A percentile compares a stretch with the other conserved stretches of the same genome.
Conservation (phyloP, 1,140 invertebrate genomes). For the Dreissena rostriformis region DNA sequence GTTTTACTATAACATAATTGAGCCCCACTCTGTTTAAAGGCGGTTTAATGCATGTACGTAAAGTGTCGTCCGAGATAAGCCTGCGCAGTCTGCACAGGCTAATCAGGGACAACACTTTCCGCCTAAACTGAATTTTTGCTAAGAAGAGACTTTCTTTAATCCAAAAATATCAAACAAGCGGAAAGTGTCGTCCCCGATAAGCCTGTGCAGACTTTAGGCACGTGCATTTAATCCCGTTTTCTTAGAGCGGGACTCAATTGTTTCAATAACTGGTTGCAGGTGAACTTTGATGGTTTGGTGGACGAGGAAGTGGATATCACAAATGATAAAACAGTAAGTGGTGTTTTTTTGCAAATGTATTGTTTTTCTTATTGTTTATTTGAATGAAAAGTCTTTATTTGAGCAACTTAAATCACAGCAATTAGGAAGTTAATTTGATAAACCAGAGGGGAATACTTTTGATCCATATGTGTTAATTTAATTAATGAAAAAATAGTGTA, state of each 20-base stretch:
- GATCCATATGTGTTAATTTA: too few species aligned
- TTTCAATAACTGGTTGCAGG: slow-evolving; percentile 58
- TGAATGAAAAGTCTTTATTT: neutral
- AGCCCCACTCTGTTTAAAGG: too few species aligned
- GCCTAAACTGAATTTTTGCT: neutral
- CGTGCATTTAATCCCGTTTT: neutral
- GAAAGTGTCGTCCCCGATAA: neutral
- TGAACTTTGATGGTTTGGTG: slow-evolving; percentile 72
- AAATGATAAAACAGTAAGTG: slow-evolving; percentile 63
- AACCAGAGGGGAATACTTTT: too few species aligned
- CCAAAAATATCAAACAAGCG: too few species aligned
- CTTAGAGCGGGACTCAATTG: neutral
- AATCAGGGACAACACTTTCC: neutral
- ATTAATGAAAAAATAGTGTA: neutral
- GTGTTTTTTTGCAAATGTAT: neutral
- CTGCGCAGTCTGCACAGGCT: neutral
- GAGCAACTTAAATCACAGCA: neutral
- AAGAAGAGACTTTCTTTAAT: neutral
- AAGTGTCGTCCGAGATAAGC: too few species aligned
- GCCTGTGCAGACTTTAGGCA: neutral
- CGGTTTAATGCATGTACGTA: too few species aligned
- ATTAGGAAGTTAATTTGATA: too few species aligned
- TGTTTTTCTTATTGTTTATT: neutral
- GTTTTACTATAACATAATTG: too few species aligned
- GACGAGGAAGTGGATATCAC: slow-evolving; percentile 72